Evolutionary conservation across 2,888 invertebrate species (phyloP), one percentile per base, ranked within the genome.

Genomic region (Nomada goodeniana): DNA sequence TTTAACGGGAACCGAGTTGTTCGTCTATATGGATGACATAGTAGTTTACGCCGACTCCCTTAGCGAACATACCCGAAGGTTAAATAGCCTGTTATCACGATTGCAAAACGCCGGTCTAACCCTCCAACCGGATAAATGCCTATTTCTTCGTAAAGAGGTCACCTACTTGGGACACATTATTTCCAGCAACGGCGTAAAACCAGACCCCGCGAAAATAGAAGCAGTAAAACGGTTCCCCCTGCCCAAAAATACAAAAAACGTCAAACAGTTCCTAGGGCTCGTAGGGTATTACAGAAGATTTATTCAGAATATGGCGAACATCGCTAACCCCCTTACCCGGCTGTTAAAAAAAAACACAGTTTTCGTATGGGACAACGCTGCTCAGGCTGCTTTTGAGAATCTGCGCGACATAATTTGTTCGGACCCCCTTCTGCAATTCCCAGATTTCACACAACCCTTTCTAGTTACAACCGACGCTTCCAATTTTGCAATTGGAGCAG

Each of bases 231-330:
- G 44, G 15, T 75, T 75, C 44, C 75, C 70, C 0, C 5, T 2
- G 18, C 72, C 70, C 36, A 26, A 52, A 20, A 55, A 44, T 11
- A 5, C 2, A 9, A 73, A 60, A 26, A 47, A 76, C 3, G 4
- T 81, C 1, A 65, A 73, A 55, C 59, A 73, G 18, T 83, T 83
- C 50, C n/a, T 83, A 47, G 80, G 80, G 2, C n/a, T 83, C 2
- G 47, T 69, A 4, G 23, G 68, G 0, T 77, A 76, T 18, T 81
- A 77, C 59, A n/a, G 74, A 1, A 9, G 69, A 10, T 80, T 83
- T 29, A 50, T 80, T 0, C 29, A 23, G 1, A 36, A 52, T 1
- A 70, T 71, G 29, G 20, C 53, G 2, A 52, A 60, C 0, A 67
- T 47, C 0, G 70, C 67, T 0, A 76, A 63, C 15, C 80, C 71